Evolutionary conservation across 2,113 vertebrate genomes (phyloP).

Genomic region (Suncus etruscus): DNA sequence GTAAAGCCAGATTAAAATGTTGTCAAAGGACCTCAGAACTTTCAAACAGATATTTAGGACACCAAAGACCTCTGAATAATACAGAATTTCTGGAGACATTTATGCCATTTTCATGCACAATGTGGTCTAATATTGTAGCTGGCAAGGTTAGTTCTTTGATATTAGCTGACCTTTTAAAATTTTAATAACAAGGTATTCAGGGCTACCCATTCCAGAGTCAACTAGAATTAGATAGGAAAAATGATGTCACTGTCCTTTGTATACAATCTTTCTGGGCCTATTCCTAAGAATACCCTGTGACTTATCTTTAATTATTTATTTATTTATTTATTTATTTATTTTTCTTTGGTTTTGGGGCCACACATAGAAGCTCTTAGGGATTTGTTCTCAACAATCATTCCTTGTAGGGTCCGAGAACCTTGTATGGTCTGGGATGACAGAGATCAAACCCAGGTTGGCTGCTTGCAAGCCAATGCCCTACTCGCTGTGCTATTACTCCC

Average conservation of each 20-base stretch:
- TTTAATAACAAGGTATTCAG: constrained; percentile 55
- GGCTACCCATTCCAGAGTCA: neutral
- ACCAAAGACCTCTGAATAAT: constrained; percentile 15
- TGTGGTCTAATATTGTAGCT: constrained; percentile 25
- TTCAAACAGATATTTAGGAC: constrained; percentile 60
- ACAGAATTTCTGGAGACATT: constrained; percentile 1
- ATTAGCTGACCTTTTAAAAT: constrained; percentile 69
- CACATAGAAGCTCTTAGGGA: too few species aligned
- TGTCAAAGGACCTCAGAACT: constrained; percentile 44
- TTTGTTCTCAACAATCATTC: too few species aligned
- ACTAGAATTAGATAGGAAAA: constrained; percentile 45
- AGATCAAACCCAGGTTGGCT: too few species aligned
- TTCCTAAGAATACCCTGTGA: neutral
- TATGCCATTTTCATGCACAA: neutral
- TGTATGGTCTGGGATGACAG: too few species aligned
- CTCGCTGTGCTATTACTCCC: too few species aligned
- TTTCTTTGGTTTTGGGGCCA: too few species aligned
- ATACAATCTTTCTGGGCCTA: neutral
- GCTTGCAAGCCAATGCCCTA: too few species aligned
- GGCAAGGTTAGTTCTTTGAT: neutral
- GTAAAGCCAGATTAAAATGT: constrained; percentile 40
- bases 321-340: too few species aligned
- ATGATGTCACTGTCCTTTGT: constrained; percentile 47
- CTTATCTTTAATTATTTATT: too few species aligned
- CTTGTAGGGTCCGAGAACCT: too few species aligned